Percentiles rank a stretch among this genome's conserved stretches.
These are phyloP conservation scores for Chrysolina oricalcia DNA, from an alignment of 2,888 invertebrate genomes.

Conservation along the genomic window DNA sequence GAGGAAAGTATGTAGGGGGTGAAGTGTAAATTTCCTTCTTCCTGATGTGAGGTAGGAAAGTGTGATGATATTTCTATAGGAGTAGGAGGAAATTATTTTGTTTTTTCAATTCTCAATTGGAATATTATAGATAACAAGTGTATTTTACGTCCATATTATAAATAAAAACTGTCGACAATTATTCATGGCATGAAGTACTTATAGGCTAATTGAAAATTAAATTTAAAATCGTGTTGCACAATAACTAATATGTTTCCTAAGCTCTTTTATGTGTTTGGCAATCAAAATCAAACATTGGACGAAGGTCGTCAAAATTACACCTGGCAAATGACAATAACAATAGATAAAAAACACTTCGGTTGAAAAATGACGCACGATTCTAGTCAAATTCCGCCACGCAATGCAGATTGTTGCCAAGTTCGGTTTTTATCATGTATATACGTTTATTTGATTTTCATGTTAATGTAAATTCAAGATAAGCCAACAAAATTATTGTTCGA, in stretches of 20 bases:
- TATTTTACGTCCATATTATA: too few relatives aligned
- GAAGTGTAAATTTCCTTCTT: too few relatives aligned
- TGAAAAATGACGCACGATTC: not conserved
- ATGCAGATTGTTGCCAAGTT: constrained; percentile 1
- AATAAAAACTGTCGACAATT: too few relatives aligned
- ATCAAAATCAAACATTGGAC: not conserved
- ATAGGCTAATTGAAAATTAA: not conserved
- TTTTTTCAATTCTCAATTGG: too few relatives aligned
- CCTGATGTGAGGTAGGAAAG: too few relatives aligned
- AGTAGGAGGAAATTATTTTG: too few relatives aligned
- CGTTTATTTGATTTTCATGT: not conserved
- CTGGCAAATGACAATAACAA: not conserved
- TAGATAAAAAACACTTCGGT: not conserved
- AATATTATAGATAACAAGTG: too few relatives aligned
- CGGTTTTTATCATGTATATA: not conserved
- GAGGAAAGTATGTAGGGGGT: too few relatives aligned
- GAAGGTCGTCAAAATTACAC: constrained; percentile 7
- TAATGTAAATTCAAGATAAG: not conserved
- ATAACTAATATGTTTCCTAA: not conserved
- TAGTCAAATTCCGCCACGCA: not conserved
- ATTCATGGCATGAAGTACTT: too few relatives aligned
- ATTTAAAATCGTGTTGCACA: not conserved
- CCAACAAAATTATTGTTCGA: too few relatives aligned
- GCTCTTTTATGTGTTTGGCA: not conserved
- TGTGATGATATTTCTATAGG: too few relatives aligned